These are phyloP conservation scores for Pyrgus malvae DNA, from an alignment of 2,888 invertebrate species.

Conservation along the genomic window DNA sequence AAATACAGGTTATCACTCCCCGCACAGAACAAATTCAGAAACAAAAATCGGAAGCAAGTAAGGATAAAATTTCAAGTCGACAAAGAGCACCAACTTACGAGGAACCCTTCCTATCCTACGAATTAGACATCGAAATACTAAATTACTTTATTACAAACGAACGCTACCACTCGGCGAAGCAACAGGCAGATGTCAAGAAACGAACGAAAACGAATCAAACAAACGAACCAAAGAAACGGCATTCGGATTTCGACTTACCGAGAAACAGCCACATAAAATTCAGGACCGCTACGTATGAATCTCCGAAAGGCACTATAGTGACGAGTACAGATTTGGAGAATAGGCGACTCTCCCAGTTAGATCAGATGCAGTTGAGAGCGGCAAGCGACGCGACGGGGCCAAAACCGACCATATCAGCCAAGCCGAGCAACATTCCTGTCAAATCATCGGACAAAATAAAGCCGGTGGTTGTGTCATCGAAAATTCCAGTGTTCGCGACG, in stretches of 20 bases:
- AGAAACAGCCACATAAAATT: conserved; percentile 83
- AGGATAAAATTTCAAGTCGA: conserved; percentile 65
- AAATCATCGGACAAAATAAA: conserved; percentile 63
- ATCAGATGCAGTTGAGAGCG: conserved; percentile 67
- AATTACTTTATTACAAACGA: conserved; percentile 76
- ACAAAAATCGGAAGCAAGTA: conserved; percentile 48
- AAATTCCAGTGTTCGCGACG: conserved; percentile 75
- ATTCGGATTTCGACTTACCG: conserved; percentile 76
- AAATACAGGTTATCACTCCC: conserved; percentile 86
- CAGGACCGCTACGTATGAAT: conserved; percentile 84
- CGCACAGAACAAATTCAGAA: conserved; percentile 59
- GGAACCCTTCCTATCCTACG: conserved; percentile 66
- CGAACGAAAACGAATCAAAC: conserved; percentile 61
- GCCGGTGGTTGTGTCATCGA: conserved; percentile 64
- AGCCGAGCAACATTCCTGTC: conserved; percentile 75
- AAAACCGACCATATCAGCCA: conserved; percentile 66
- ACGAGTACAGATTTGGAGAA: conserved; percentile 79
- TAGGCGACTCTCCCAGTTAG: conserved; percentile 80
- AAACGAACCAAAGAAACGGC: conserved; percentile 75
- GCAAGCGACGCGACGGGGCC: conserved; percentile 46
- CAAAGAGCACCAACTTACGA: conserved; percentile 61
- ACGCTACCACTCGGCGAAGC: conserved; percentile 67
- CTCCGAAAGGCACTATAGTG: conserved; percentile 78
- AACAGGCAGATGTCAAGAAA: conserved; percentile 60
- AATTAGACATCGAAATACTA: conserved; percentile 69